phyloP scores from a whole-genome alignment of 1,140 invertebrate species.

The Lucilia cuprina region DNA sequence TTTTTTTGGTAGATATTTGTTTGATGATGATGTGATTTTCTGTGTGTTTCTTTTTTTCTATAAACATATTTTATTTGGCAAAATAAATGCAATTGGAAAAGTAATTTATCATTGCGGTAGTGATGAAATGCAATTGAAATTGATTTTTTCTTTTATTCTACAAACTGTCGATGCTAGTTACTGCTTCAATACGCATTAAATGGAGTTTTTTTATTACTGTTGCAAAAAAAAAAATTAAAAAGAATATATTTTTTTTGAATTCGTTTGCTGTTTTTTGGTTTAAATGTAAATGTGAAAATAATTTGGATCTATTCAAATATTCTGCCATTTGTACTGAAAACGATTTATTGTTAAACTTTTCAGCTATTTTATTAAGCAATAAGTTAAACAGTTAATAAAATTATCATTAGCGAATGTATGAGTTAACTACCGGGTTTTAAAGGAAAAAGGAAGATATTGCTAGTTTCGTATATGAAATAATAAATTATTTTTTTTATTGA shows the following conservation, averaged over 20 bases:
- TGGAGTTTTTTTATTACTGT: not conserved
- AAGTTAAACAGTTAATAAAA: no score
- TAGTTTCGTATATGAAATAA: no score
- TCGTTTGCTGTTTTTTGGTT: not conserved
- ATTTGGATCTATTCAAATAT: not conserved
- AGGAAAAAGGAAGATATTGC: no score
- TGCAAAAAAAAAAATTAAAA: not conserved
- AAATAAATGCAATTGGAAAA: conserved; percentile 36
- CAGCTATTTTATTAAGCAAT: no score
- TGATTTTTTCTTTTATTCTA: not conserved
- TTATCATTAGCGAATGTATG: no score
- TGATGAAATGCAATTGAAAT: conserved; percentile 40
- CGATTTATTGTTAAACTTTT: no score
- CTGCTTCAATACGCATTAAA: not conserved
- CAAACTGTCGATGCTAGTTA: not conserved
- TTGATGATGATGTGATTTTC: not conserved
- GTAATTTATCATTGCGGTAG: conserved; percentile 42
- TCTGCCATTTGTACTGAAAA: not conserved
- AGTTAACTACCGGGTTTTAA: no score
- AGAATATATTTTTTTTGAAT: no score
- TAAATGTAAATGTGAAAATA: not conserved
- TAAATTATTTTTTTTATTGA: no score
- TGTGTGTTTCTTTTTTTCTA: not conserved
- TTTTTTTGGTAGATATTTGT: not conserved
- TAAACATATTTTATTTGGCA: not conserved